Base-by-base conservation (phyloP, 2,113 vertebrate genomes). In the Carassius gibelio region DNA sequence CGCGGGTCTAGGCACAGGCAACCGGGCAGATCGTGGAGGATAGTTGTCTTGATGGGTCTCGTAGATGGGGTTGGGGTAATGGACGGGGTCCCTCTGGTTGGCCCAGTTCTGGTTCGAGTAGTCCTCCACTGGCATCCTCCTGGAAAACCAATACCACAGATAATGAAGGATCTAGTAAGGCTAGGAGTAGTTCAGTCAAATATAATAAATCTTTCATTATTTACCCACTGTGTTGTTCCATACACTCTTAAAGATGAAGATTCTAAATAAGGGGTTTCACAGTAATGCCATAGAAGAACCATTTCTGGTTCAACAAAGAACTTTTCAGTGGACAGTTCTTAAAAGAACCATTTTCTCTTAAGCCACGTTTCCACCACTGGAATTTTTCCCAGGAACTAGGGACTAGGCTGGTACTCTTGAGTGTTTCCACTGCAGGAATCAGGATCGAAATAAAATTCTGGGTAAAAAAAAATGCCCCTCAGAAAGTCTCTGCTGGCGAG, bases 71-170 rank as follows among this genome's bases (percentile, higher is more conserved):
- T 85, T 71, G 5, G 50, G 45, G 88, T 91, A 89, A 8, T 84
- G 85, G 59, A 21, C 75, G 0, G 85, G 71, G 0, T 94, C 92
- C 81, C 89, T 87, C 6, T 85, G 81, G 4, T 15, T 55, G 0
- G 93, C 36, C 66, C 89, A 88, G 66, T 90, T 90, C 85, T 91
- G 91, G 14, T 89, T 79, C 5, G 90, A 89, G 61, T 93, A 90
- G 76, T 93, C 92, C 1, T 94, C 91, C 0, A 88, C 90, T 68
- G 93, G 68, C 13, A 38, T 91, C 88, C 90, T 92, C 89, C 94
- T 95, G 89, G 7, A 89, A 90, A 34, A 88, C 1, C 90, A 45
- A 88, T 1, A 48, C 6, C 38, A 50, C 4, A 26, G n/a, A 48
- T 52, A 36, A 38, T 42, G 36, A 42, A 72, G 69, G 9, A 72